Evolutionary conservation across 2,888 invertebrate species (phyloP).

Genomic region (Tromatobia lineatoria): DNA sequence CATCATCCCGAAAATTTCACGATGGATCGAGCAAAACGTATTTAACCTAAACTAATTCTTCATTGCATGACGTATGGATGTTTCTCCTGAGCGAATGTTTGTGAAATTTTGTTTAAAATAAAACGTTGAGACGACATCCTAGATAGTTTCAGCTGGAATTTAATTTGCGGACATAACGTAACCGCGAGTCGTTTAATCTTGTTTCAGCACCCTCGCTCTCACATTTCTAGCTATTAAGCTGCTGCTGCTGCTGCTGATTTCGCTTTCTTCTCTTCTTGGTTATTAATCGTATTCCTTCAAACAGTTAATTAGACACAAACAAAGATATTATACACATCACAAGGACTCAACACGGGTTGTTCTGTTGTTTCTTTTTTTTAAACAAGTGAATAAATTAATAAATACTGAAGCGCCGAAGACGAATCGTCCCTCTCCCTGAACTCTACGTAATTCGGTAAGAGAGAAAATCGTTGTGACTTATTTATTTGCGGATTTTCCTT

Average conservation of each 20-base stretch:
- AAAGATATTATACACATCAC: constrained; percentile 74
- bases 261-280: constrained; percentile 36
- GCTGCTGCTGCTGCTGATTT: constrained; percentile 51
- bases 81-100: no score
- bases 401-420: constrained; percentile 50
- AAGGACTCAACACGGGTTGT: constrained; percentile 69
- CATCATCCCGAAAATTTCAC: no score
- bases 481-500: constrained; percentile 10
- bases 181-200: constrained; percentile 70
- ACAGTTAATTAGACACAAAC: constrained; percentile 71
- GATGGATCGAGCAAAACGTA: no score
- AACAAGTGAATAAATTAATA: constrained; percentile 49
- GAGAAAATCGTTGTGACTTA: constrained; percentile 59
- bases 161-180: constrained; percentile 68
- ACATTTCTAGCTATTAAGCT: constrained; percentile 67
- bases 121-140: no score
- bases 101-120: no score
- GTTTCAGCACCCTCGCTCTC: constrained; percentile 69
- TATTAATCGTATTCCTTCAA: constrained; percentile 58
- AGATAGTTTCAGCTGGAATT: constrained; percentile 8
- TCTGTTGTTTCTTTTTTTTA: constrained; percentile 42
- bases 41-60: no score
- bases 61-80: no score
- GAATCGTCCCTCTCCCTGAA: constrained; percentile 27
- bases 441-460: constrained; percentile 55